Base-by-base conservation (phyloP, 2,113 vertebrate genomes). In the Notarius quadriscutis region DNA sequence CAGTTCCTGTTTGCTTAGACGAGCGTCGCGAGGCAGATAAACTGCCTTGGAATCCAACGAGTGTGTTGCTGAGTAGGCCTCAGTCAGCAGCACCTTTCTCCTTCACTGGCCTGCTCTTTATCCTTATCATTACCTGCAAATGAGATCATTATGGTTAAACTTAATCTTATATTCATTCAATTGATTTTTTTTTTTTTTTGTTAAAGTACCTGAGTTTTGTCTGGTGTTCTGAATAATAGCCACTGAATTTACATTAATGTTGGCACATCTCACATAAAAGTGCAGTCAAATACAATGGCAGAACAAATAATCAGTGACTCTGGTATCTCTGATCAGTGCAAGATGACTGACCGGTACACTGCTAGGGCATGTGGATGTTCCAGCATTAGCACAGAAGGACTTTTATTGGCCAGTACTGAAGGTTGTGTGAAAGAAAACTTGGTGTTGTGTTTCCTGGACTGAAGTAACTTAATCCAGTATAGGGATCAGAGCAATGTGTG, bases 381-480 rank as follows among this genome's bases (percentile, higher is more conserved):
- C 48, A 81, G 48, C 25, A 60, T 82, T 27, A 22, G 30, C 10
- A 81, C 63, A 60, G 30, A 87, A 72, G 58, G 55, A 87, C 53
- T 55, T 74, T 58, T 55, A 57, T 65, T 30, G 57, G 65, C 17
- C 22, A 15, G 25, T 71, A 58, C 78, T 87, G 75, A 89, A 89
- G 86, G 83, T 51, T 89, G 69, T 48, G 25, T 67, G 57, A 86
- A 89, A 84, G 88, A 89, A 79, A 84, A 69, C 30, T 60, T 63
- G 85, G 89, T 82, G 41, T 86, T 53, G 58, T 82, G 83, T 87
- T 83, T 90, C 89, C 74, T 82, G 50, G 62, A 55, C 41, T 84
- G 88, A 58, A 83, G 72, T 87, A 85, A 89, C 80, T 77, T 88
- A 85, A 88, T 89, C 88, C 57, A 41, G 62, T 48, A 58, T 60